These are phyloP conservation scores for Sceloporus tristichus DNA, from an alignment of 2,113 vertebrate species.

Conservation along the genomic window DNA sequence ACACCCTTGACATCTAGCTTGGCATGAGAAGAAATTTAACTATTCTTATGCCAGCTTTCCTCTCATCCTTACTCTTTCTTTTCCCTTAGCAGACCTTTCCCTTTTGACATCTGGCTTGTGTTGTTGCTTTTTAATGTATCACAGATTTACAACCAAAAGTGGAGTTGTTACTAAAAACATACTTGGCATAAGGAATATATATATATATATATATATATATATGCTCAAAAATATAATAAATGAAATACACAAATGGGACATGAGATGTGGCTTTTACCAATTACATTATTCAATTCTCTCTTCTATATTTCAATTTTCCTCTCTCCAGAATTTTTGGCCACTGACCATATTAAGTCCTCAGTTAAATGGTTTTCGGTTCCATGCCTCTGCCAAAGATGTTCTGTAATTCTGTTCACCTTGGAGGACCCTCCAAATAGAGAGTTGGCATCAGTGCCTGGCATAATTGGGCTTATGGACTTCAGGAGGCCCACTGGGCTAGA, in stretches of 20 bases:
- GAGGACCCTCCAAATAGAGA: not conserved
- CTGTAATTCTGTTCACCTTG: not conserved
- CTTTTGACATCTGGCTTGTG: conserved; percentile 35
- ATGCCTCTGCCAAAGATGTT: not conserved
- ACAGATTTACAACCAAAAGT: not conserved
- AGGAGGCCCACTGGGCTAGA: no score
- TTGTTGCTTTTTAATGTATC: not conserved
- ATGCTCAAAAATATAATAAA: not conserved
- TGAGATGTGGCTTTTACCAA: not conserved
- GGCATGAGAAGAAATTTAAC: conserved; percentile 30
- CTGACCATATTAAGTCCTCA: no score
- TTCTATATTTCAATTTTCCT: not conserved
- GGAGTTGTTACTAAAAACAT: not conserved
- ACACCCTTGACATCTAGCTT: conserved; percentile 47
- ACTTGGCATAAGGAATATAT: not conserved
- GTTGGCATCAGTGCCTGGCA: not conserved
- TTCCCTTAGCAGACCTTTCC: conserved; percentile 3
- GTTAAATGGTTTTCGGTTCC: no score
- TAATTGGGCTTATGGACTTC: not conserved
- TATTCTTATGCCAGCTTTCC: conserved; percentile 39
- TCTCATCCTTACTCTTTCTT: not conserved
- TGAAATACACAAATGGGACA: not conserved
- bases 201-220: not conserved
- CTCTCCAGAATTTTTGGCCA: no score
- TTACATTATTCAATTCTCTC: not conserved